Evolutionary conservation across 1,140 invertebrate genomes (phyloP).

Genomic region (Panagrolaimus sp.): DNA sequence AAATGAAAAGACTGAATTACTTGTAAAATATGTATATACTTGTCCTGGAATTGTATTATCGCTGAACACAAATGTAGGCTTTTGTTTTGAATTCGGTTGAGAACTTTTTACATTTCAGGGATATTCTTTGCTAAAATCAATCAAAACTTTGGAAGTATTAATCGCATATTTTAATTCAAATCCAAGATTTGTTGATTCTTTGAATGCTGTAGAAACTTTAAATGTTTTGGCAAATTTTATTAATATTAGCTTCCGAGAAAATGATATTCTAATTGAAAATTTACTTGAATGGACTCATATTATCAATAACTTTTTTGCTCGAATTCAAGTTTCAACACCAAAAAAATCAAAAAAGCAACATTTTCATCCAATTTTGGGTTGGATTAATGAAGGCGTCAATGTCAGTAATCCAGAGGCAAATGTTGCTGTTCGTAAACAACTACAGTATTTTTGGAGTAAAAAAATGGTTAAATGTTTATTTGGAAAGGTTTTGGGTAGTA

Average conservation of each 20-base stretch:
- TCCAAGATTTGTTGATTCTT: neutral
- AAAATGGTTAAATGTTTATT: constrained; percentile 65
- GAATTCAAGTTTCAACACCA: neutral
- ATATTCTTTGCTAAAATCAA: neutral
- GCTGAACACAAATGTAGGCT: neutral
- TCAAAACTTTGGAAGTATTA: neutral
- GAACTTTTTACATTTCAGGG: neutral
- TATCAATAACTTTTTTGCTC: neutral
- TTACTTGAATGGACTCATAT: neutral
- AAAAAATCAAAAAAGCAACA: neutral
- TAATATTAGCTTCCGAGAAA: neutral
- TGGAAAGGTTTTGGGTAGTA: constrained; percentile 50
- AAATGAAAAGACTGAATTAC: neutral
- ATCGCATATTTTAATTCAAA: neutral
- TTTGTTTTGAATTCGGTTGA: too few species aligned
- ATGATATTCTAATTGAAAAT: neutral
- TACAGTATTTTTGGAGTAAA: constrained; percentile 77
- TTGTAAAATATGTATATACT: neutral
- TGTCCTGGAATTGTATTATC: neutral
- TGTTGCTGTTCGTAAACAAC: constrained; percentile 70
- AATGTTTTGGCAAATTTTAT: neutral
- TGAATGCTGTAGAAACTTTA: neutral
- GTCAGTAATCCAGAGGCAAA: neutral
- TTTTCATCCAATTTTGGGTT: constrained; percentile 84
- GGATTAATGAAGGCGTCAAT: constrained; percentile 82